phyloP scores from a whole-genome alignment of 2,888 invertebrate species.

The Polymixis flavicincta region DNA sequence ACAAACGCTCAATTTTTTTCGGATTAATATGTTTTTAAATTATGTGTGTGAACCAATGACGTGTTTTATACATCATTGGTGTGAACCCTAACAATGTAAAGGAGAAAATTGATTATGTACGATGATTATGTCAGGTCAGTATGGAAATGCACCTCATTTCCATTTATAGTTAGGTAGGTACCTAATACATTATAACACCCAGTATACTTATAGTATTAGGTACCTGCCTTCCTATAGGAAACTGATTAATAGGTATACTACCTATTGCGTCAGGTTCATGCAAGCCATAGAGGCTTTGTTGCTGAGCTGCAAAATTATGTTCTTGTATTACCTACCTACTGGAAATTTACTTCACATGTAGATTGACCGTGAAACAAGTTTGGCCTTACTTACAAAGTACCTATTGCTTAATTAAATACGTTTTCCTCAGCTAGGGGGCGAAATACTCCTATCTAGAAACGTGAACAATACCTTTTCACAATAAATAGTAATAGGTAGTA shows the following conservation, averaged over 20 bases:
- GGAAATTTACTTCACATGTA: background rate
- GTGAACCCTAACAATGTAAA: slow-evolving; percentile 13
- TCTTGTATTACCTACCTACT: background rate
- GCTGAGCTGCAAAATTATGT: background rate
- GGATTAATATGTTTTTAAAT: background rate
- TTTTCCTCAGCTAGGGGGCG: background rate
- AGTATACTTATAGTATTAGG: background rate
- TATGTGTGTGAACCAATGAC: too few relatives aligned
- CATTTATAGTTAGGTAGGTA: too few relatives aligned
- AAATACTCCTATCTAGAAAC: background rate
- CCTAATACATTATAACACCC: too few relatives aligned
- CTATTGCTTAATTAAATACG: too few relatives aligned
- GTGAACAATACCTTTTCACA: background rate
- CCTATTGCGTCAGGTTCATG: too few relatives aligned
- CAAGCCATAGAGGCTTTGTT: background rate
- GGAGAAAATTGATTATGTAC: slow-evolving; percentile 24
- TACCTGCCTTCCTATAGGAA: background rate
- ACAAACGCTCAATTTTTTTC: background rate
- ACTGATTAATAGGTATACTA: too few relatives aligned
- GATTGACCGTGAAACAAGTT: background rate
- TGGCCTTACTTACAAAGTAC: background rate
- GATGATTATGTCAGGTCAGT: slow-evolving; percentile 30
- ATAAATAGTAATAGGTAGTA: background rate
- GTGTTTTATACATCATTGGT: too few relatives aligned
- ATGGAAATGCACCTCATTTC: slow-evolving; percentile 26